Evolutionary conservation across 2,797 vertebrate genomes (phyloP).

Genomic region (Onychomys torridus): DNA sequence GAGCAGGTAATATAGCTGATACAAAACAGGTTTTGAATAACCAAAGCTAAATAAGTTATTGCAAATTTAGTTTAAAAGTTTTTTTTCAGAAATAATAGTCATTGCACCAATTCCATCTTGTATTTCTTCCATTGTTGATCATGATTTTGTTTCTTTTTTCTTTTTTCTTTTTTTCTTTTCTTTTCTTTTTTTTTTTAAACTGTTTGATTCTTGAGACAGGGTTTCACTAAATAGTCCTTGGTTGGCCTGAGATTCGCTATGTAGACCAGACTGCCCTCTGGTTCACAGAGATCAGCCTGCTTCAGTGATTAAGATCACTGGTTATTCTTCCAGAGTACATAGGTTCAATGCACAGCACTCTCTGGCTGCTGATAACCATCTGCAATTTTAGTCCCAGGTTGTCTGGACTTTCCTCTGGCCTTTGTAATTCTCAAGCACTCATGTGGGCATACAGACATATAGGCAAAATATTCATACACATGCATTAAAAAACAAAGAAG

Average conservation of each 20-base stretch:
- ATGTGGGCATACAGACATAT: background rate
- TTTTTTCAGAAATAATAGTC: background rate
- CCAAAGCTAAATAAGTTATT: background rate
- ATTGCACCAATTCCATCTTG: background rate
- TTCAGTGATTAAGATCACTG: background rate
- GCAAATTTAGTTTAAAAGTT: background rate
- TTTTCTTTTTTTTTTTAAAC: background rate
- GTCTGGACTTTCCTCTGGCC: background rate
- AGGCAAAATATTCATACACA: background rate
- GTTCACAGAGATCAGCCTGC: background rate
- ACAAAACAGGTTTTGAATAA: background rate
- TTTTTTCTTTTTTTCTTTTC: background rate
- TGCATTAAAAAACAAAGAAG: background rate
- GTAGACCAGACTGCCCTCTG: background rate
- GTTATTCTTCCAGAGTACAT: background rate
- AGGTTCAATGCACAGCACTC: background rate
- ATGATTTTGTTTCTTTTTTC: background rate
- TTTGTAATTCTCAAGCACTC: background rate
- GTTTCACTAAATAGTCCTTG: background rate
- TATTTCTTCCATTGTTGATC: constrained; percentile 17
- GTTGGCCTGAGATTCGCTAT: background rate
- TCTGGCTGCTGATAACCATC: no score
- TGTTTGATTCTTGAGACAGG: background rate
- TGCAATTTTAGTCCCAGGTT: background rate
- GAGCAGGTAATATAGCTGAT: background rate